Percentiles rank a stretch among this genome's conserved stretches.
Conservation (phyloP, 2,888 invertebrate genomes). For the Troides helena region DNA sequence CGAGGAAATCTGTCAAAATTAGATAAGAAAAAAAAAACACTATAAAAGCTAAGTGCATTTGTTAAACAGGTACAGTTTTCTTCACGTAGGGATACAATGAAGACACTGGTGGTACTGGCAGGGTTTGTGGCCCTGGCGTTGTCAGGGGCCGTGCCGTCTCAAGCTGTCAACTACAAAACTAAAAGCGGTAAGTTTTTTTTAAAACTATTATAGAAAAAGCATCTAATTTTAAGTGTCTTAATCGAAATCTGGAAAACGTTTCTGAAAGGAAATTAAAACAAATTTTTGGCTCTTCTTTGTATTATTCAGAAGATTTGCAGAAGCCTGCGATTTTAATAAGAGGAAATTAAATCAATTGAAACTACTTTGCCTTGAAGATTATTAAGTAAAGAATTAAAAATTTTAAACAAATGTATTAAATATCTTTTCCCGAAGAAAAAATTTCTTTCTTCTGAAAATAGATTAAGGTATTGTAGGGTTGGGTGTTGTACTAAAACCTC, state of each 20-base stretch:
- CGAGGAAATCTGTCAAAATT: slow-evolving; percentile 27
- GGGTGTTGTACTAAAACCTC: not conserved
- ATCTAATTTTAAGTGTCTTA: no score
- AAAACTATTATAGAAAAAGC: not conserved
- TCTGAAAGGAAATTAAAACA: no score
- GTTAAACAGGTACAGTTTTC: slow-evolving; percentile 53
- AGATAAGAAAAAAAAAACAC: slow-evolving; percentile 35
- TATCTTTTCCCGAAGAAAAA: not conserved
- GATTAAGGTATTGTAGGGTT: not conserved
- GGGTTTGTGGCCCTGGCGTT: slow-evolving; percentile 62
- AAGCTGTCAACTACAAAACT: slow-evolving; percentile 39
- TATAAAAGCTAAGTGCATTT: slow-evolving; percentile 37
- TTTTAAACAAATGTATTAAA: not conserved
- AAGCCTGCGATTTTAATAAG: no score
- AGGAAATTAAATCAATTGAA: not conserved
- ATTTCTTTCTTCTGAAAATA: not conserved
- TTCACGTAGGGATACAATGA: slow-evolving; percentile 61
- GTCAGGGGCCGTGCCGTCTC: slow-evolving; percentile 47
- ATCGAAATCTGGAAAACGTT: no score
- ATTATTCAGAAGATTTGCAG: not conserved
- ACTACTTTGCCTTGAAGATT: not conserved
- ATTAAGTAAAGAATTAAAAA: not conserved
- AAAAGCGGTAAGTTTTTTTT: slow-evolving; percentile 43
- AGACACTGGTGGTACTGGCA: slow-evolving; percentile 69
- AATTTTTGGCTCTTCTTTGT: no score